Base-by-base conservation (phyloP, 2,888 invertebrate genomes). In the Yponomeuta cagnagella region DNA sequence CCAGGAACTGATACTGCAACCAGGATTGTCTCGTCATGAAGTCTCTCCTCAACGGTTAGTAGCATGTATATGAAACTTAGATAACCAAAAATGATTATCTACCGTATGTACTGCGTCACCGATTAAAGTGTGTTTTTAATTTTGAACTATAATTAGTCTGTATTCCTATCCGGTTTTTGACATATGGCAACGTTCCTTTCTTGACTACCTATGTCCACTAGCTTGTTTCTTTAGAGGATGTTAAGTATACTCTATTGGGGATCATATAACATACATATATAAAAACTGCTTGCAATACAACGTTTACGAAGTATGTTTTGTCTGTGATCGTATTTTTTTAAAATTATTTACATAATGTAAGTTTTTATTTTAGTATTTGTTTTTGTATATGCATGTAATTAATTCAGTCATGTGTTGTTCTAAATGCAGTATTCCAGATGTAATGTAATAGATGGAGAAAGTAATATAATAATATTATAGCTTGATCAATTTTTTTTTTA, bases 241-340 rank as follows among this genome's bases (percentile, higher is more conserved):
- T 15, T 43, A 43, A 43, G 9, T 43, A 43, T 6, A 43, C 9
- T 8, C 43, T 43, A 43, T 43, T 43, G 5, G 43, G 52, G 12
- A 58, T 15, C 23, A 23, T 52, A 8, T 52, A 52, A 12, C 6
- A 10, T 52, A 12, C 6, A 10, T 52, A 3, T 15, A 58, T 12
- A 58, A 58, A 58, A 58, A 58, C 52, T 58, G 52, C 52, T 58
- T 58, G 52, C 52, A 58, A 58, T 58, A 58, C 52, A 58, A 43
- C 43, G 43, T 58, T 58, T 58, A 15, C 3, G 15, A 58, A 58
- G 52, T 15, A 58, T 15, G 52, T 58, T 58, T 58, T 58, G 52
- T 58, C 52, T 58, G 52, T 58, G 52, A 58, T 58, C 15, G 12
- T 52, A 58, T 58, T 58, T 58, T 3, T 12, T 58, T 58, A 15